A percentile compares a stretch with the other conserved stretches of the same genome.
Evolutionary conservation across 2,888 invertebrate genomes (phyloP).

Genomic region (Andricus curvator): DNA sequence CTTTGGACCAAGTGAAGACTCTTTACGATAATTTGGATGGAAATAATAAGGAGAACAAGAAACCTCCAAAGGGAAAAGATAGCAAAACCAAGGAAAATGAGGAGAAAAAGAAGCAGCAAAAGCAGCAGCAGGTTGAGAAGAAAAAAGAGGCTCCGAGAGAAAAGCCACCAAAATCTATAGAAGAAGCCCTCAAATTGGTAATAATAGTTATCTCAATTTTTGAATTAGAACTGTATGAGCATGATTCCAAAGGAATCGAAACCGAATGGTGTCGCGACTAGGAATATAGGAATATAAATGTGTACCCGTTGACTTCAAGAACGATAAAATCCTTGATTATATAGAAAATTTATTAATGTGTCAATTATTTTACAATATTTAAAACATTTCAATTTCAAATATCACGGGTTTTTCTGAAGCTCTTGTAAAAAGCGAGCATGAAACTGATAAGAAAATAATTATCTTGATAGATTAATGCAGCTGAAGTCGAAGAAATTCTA

Average conservation of each 20-base stretch:
- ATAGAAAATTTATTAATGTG: too few species aligned
- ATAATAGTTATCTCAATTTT: conserved; percentile 45
- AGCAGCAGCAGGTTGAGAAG: conserved; percentile 79
- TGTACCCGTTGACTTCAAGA: too few species aligned
- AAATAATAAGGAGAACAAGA: conserved; percentile 82
- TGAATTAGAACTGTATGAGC: not conserved
- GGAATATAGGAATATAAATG: too few species aligned
- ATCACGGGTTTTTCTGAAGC: not conserved
- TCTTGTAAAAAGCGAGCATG: not conserved
- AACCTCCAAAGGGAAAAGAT: conserved; percentile 74
- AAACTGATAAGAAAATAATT: not conserved
- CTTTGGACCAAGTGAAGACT: conserved; percentile 84
- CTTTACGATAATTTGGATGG: conserved; percentile 83
- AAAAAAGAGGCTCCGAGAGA: conserved; percentile 80
- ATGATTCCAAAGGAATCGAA: too few species aligned
- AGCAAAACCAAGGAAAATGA: conserved; percentile 78
- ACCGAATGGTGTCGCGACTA: too few species aligned
- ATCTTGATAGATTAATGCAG: conserved; percentile 81
- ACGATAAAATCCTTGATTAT: too few species aligned
- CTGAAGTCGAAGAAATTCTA: conserved; percentile 80
- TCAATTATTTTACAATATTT: too few species aligned
- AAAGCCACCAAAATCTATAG: conserved; percentile 84
- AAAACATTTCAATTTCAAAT: too few species aligned
- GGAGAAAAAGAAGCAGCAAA: conserved; percentile 79
- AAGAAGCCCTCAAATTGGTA: conserved; percentile 83